These are phyloP conservation scores for Drosophila malerkotliana DNA, from an alignment of 1,140 invertebrate genomes.

Conservation along the genomic window DNA sequence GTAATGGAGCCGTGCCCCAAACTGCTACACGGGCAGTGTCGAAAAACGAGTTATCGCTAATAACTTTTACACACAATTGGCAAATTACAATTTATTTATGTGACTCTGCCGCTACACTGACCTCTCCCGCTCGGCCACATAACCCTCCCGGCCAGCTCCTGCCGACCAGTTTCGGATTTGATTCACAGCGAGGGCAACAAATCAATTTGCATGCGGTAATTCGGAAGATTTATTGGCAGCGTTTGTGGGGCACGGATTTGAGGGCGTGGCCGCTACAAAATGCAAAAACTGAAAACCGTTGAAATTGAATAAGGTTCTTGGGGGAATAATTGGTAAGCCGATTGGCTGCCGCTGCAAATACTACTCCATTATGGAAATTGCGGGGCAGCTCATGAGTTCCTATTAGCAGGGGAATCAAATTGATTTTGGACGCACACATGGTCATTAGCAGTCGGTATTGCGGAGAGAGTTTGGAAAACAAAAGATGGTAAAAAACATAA, in stretches of 20 bases:
- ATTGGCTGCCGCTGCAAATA: conserved; percentile 29
- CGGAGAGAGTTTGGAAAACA: conserved; percentile 16
- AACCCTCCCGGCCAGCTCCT: background rate
- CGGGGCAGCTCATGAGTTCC: conserved; percentile 26
- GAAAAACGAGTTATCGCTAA: conserved; percentile 75
- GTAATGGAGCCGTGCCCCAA: conserved; percentile 38
- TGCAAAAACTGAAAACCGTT: conserved; percentile 38
- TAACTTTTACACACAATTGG: conserved; percentile 74
- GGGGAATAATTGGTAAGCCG: conserved; percentile 31
- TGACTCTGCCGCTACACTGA: conserved; percentile 19
- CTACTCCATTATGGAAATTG: conserved; percentile 26
- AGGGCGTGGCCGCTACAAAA: conserved; percentile 13
- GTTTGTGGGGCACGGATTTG: conserved; percentile 17
- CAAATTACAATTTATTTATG: conserved; percentile 81
- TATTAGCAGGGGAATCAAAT: conserved; percentile 41
- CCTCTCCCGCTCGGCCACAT: background rate
- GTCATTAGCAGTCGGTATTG: conserved; percentile 30
- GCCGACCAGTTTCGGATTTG: conserved; percentile 52
- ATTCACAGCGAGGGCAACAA: conserved; percentile 71
- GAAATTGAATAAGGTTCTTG: conserved; percentile 34
- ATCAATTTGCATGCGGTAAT: conserved; percentile 76
- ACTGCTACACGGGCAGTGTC: conserved; percentile 17
- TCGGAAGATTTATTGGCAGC: conserved; percentile 63
- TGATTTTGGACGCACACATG: conserved; percentile 27
- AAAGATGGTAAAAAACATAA: conserved; percentile 23